Conservation (phyloP, 2,888 invertebrate genomes). For the Nephrocerus scutellatus region DNA sequence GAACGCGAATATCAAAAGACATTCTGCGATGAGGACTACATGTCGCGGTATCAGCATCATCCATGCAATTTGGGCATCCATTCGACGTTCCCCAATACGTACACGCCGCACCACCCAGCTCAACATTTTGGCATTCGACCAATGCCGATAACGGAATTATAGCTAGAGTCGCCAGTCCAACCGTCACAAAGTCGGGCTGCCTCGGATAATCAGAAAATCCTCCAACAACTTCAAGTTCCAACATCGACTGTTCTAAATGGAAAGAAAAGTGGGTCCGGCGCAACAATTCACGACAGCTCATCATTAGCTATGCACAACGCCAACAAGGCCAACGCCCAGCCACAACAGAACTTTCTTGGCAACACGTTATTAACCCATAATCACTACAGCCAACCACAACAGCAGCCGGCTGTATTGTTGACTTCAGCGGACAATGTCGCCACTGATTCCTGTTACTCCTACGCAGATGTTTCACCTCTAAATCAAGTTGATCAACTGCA, state of each 20-base stretch:
- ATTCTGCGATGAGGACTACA: conserved; percentile 79
- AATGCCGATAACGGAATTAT: conserved; percentile 83
- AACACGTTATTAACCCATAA: conserved; percentile 29
- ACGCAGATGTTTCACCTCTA: conserved; percentile 31
- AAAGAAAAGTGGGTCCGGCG: conserved; percentile 29
- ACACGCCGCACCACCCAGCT: conserved; percentile 46
- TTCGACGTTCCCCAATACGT: conserved; percentile 43
- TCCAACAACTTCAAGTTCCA: conserved; percentile 46
- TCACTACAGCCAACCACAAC: conserved; percentile 39
- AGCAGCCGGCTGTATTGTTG: conserved; percentile 30
- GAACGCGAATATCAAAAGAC: conserved; percentile 87
- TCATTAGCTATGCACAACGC: conserved; percentile 41
- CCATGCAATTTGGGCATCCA: conserved; percentile 46
- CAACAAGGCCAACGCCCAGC: conserved; percentile 15
- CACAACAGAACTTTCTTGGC: no score
- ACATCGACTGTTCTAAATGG: conserved; percentile 41
- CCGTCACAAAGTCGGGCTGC: conserved; percentile 53
- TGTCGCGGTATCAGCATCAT: conserved; percentile 48
- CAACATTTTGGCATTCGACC: conserved; percentile 55
- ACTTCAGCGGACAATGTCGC: no score
- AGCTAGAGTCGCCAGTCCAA: conserved; percentile 78
- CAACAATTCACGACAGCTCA: conserved; percentile 32
- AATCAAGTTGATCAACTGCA: conserved; percentile 20
- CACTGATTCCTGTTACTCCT: conserved; percentile 42
- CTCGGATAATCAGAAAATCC: conserved; percentile 34